phyloP scores from a whole-genome alignment of 2,888 invertebrate species.

The Leptopilina myrica region DNA sequence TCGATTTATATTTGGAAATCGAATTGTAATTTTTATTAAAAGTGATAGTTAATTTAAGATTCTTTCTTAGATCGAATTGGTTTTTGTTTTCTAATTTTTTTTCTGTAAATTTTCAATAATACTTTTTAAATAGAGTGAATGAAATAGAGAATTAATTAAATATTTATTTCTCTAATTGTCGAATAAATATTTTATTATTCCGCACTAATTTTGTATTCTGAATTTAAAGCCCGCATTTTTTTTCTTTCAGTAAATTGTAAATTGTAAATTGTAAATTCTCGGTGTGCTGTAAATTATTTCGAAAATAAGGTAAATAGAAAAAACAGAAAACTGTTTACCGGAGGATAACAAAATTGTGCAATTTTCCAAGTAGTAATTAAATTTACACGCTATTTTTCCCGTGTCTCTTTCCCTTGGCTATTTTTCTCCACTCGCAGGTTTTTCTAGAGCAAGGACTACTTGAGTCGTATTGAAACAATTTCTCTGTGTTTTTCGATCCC shows the following conservation, averaged over 20 bases:
- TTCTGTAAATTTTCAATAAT: too few species aligned
- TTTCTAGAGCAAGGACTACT: slow-evolving; percentile 42
- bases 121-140: too few species aligned
- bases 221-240: too few species aligned
- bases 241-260: background rate
- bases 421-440: slow-evolving; percentile 47
- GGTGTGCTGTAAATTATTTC: background rate
- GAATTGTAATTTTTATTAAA: too few species aligned
- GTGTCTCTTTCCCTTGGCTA: slow-evolving; percentile 24
- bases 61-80: too few species aligned
- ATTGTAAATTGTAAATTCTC: background rate
- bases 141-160: too few species aligned
- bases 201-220: background rate
- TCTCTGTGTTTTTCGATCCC: slow-evolving; percentile 28
- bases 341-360: background rate
- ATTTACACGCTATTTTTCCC: slow-evolving; percentile 35
- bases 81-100: too few species aligned
- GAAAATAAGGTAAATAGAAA: slow-evolving; percentile 10
- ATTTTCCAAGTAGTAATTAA: slow-evolving; percentile 28
- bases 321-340: slow-evolving; percentile 1
- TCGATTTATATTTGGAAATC: too few species aligned
- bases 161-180: too few species aligned
- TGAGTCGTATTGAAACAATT: slow-evolving; percentile 35
- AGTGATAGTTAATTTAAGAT: too few species aligned
- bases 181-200: too few species aligned